These are phyloP conservation scores for Rotaria socialis DNA, from an alignment of 2,888 invertebrate genomes.

Conservation along the genomic window DNA sequence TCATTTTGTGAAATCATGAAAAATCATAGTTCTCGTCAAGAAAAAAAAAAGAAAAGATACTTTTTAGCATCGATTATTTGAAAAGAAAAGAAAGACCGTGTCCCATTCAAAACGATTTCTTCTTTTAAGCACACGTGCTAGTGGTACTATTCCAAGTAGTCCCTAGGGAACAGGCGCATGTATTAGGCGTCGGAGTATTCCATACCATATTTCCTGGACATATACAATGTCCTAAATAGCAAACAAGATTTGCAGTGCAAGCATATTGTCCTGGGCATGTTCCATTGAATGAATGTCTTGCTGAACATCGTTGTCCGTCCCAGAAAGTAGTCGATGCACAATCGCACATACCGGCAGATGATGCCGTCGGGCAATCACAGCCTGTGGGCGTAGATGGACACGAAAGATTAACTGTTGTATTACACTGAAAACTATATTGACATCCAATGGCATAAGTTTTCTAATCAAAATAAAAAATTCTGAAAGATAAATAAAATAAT, in stretches of 20 bases:
- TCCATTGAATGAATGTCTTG: neutral
- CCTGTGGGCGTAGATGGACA: neutral
- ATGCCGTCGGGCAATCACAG: neutral
- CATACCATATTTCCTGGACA: constrained; percentile 7
- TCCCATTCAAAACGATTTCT: too few species aligned
- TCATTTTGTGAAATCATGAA: too few species aligned
- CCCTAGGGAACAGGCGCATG: neutral
- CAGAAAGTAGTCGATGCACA: neutral
- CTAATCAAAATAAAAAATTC: neutral
- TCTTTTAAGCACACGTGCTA: neutral
- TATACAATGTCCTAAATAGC: constrained; percentile 6
- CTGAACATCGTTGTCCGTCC: neutral
- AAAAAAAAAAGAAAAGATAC: too few species aligned
- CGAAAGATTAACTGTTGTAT: neutral
- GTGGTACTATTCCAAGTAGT: neutral
- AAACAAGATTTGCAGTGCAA: neutral
- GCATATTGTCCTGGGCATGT: neutral
- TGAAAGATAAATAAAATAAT: too few species aligned
- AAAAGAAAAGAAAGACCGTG: too few species aligned
- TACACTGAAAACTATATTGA: neutral
- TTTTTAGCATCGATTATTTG: too few species aligned
- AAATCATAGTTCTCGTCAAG: too few species aligned
- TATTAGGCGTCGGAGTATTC: neutral
- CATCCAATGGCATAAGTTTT: neutral
- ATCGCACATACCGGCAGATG: neutral